A percentile compares a stretch with the other conserved stretches of the same genome.
Evolutionary conservation across 1,140 invertebrate species (phyloP).

Genomic region (Platyura marginata): DNA sequence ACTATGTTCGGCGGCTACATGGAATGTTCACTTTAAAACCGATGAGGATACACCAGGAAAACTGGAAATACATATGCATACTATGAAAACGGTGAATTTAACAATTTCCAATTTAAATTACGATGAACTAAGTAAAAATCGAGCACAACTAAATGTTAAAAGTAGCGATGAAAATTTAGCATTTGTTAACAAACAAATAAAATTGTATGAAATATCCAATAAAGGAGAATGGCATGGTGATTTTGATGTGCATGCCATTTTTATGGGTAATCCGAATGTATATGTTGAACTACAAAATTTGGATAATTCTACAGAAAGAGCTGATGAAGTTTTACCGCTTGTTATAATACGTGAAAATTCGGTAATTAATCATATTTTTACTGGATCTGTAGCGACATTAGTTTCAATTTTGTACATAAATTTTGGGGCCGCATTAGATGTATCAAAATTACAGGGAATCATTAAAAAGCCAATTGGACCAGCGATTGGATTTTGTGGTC

Average conservation of each 20-base stretch:
- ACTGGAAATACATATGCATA: background rate
- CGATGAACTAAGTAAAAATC: background rate
- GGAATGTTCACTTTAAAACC: background rate
- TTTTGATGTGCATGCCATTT: constrained; percentile 4
- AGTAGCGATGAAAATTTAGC: background rate
- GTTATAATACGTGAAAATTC: constrained; percentile 40
- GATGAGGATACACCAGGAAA: background rate
- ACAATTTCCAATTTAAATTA: background rate
- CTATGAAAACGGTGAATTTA: background rate
- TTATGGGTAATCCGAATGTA: constrained; percentile 7
- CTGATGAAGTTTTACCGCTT: constrained; percentile 27
- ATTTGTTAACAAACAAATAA: background rate
- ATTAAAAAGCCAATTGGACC: constrained; percentile 66
- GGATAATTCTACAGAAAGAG: background rate
- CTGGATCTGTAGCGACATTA: constrained; percentile 52
- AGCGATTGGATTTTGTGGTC: constrained; percentile 59
- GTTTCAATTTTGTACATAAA: constrained; percentile 80
- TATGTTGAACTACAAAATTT: constrained; percentile 5
- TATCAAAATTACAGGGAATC: constrained; percentile 46
- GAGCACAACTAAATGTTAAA: background rate
- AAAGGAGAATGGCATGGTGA: constrained; percentile 2
- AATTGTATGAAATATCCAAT: background rate
- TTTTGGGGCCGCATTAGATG: constrained; percentile 81
- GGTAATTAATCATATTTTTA: constrained; percentile 57
- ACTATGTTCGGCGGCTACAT: background rate